Base-by-base conservation (phyloP, 1,140 invertebrate genomes). In the Apocrypta bakeri region DNA sequence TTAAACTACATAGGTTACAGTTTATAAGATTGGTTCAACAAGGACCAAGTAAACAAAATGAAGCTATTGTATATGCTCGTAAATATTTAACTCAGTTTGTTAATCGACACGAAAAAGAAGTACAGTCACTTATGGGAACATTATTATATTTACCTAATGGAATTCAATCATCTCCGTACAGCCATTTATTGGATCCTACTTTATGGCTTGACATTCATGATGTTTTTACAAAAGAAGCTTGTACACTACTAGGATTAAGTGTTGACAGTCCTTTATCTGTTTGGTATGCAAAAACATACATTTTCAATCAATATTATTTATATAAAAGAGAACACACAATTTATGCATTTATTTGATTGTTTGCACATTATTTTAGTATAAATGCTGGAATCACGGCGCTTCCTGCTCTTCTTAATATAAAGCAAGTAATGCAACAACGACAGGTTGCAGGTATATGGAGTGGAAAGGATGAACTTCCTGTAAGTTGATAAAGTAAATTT, bases 401-500 rank as follows among this genome's bases (percentile, higher is more conserved):
- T 84, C 98, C 98, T 40, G 97, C 98, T 73, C 93, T 99, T 81
- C 93, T 99, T 42, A 99, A 98, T 91, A 97, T 98, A 87, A 96
- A 97, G 92, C 97, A 99, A 94, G 97, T 98, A 0, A 99, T 99
- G 98, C 95, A 97, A 90, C 97, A 99, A 82, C 94, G 98, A 88
- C 97, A 99, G 93, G 98, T 99, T 27, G 95, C 96, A 25, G 96
- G 96, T 81, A 98, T 99, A 84, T 99, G 98, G 98, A 97, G 94
- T 90, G 96, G 96, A 79, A 98, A 98, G 91, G 98, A 99, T 90
- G 98, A 99, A 93, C 93, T 99, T 88, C 98, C 98, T 21, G 97
- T 98, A 93, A 94, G 94, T 61, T 68, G 80, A 69, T 27, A 24
- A 78, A 25, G 21, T 17, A 48, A 48, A 63, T 73, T 27, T n/a